Base-by-base conservation (phyloP, 2,113 vertebrate genomes). In the Scomber colias region DNA sequence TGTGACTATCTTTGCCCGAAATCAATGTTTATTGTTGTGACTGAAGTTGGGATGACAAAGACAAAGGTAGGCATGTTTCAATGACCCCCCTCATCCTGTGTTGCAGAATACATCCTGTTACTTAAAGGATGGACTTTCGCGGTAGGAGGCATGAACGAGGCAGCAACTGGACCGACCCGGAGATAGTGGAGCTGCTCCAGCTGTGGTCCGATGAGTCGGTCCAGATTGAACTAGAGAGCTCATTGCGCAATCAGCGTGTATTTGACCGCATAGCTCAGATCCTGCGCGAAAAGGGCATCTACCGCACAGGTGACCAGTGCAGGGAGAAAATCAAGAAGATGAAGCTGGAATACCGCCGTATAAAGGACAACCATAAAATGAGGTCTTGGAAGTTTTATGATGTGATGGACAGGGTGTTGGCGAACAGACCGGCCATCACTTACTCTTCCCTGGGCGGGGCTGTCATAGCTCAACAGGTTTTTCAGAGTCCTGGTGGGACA, bases 261-360 rank as follows among this genome's bases (percentile, higher is more conserved):
- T 98, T 97, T 84, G 96, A 97, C 92, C 95, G 96, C 72, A 97
- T 97, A 19, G 96, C 96, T 0, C 95, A 96, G 82, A 91, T 96
- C 57, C 75, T 97, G 89, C 91, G 94, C 11, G 95, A 95, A 17
- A 97, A 96, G 83, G 96, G 96, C 60, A 95, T 96, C 85, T 96
- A 94, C 75, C 95, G 96, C 11, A 96, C 95, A 0, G 96, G 96
- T 0, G 95, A 96, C 83, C 96, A 97, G 90, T 96, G 96, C 90
- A 87, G 96, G 21, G 97, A 97, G 93, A 97, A 97, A 90, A 97
- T 98, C 77, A 98, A 98, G 73, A 97, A 98, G 90, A 97, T 98
- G 96, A 98, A 97, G 89, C 91, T 98, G 86, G 97, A 97, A 67
- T 98, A 98, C 72, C 94, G 97, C 0, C 92, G 96, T 19, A 95